phyloP scores from a whole-genome alignment of 2,888 invertebrate species.

The Volucella inanis region DNA sequence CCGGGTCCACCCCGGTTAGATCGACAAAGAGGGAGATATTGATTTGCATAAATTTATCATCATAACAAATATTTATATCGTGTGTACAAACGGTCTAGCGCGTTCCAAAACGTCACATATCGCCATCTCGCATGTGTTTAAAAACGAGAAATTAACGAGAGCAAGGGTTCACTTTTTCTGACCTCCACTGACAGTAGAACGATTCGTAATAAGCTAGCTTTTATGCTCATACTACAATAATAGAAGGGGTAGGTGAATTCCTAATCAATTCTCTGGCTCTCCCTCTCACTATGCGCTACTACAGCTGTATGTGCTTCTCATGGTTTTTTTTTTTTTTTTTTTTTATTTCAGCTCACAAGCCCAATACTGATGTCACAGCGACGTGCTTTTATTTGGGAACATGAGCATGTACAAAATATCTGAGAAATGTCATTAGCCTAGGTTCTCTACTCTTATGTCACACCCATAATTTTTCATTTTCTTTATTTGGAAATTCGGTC shows the following conservation, averaged over 20 bases:
- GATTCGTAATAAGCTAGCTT: conserved; percentile 13
- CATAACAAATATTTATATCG: too few species aligned
- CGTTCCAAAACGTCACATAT: background rate
- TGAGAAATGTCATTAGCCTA: conserved; percentile 55
- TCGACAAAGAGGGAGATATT: too few species aligned
- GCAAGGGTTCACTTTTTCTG: conserved; percentile 12
- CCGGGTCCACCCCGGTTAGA: too few species aligned
- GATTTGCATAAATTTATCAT: background rate
- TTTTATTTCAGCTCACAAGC: background rate
- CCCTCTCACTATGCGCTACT: background rate
- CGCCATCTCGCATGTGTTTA: background rate
- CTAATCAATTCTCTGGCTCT: conserved; percentile 26
- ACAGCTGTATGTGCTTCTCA: background rate
- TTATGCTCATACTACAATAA: conserved; percentile 26
- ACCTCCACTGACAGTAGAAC: conserved; percentile 13
- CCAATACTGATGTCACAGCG: conserved; percentile 34
- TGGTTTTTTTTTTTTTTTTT: background rate
- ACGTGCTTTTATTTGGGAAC: conserved; percentile 37
- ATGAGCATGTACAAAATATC: background rate
- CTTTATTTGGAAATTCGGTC: conserved; percentile 66
- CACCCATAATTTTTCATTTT: conserved; percentile 5
- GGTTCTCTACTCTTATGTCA: background rate
- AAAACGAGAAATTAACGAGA: background rate
- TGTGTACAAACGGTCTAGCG: too few species aligned
- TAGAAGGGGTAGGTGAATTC: conserved; percentile 18